Conservation (phyloP, 2,797 vertebrate genomes). For the Gastrophryne carolinensis region DNA sequence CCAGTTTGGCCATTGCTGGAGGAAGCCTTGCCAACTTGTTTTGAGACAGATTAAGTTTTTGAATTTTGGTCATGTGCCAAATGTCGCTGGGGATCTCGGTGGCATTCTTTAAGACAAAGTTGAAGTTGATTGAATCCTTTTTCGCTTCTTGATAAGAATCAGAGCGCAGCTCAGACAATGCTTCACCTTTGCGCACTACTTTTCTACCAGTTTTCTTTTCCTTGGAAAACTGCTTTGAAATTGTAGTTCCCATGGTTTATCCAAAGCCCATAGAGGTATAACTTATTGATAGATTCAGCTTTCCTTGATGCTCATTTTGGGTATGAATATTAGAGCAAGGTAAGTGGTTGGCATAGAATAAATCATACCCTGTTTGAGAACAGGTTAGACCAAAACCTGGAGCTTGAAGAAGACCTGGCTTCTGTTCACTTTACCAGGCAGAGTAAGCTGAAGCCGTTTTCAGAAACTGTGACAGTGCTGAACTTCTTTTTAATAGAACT, state of each 20-base stretch:
- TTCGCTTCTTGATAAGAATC: slow-evolving; percentile 69
- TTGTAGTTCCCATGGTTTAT: slow-evolving; percentile 75
- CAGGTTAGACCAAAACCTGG: neutral
- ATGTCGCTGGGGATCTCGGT: slow-evolving; percentile 77
- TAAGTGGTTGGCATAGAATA: neutral
- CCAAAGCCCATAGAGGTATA: neutral
- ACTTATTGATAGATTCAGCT: neutral
- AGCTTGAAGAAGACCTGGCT: neutral
- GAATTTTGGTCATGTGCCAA: slow-evolving; percentile 81
- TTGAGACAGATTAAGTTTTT: slow-evolving; percentile 87
- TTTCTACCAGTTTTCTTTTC: slow-evolving; percentile 62
- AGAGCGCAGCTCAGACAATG: slow-evolving; percentile 69
- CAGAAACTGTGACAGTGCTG: slow-evolving; percentile 64
- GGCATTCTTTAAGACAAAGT: slow-evolving; percentile 80
- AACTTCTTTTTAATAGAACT: slow-evolving; percentile 62
- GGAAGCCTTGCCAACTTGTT: slow-evolving; percentile 78
- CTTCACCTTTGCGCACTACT: slow-evolving; percentile 66
- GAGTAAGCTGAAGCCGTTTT: slow-evolving; percentile 52
- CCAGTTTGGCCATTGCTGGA: slow-evolving; percentile 72
- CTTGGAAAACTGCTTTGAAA: slow-evolving; percentile 66
- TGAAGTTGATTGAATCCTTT: slow-evolving; percentile 75
- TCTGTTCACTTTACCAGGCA: neutral
- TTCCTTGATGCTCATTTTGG: neutral
- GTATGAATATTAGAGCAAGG: neutral
- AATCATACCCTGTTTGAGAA: neutral